Evolutionary conservation across 2,888 invertebrate species (phyloP), one percentile per base, ranked within the genome.

Genomic region (Heliothis peltigera): DNA sequence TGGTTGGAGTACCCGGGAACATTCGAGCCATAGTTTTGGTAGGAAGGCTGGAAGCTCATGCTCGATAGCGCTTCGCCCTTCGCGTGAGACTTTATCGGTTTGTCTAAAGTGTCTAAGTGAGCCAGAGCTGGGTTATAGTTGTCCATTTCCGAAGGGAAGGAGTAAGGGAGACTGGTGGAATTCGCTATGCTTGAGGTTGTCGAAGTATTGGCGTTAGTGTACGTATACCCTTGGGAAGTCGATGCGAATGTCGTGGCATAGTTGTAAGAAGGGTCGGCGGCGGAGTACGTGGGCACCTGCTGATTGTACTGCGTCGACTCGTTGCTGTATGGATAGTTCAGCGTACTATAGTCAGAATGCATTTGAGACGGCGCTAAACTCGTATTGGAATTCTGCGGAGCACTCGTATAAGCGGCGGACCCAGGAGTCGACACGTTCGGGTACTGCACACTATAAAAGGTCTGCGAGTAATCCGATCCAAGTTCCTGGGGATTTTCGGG

Each of bases 21-120:
- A 48, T 74, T 79, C 10, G 54, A 61, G 44, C 76, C 80, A 32
- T 84, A 84, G n/a, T 67, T 75, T 51, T 83, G 84, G 64, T 80
- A 87, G 4, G 62, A 64, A 0, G 80, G 74, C 19, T 83, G 83
- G 55, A 82, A 89, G 28, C 62, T 72, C 0, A 84, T 19, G 55
- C 63, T 73, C 2, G 89, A 84, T 6, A 94, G 47, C 0, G 94
- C 95, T 81, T 95, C 88, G 0, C 94, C 93, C 0, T 91, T 92
- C 0, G 91, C 90, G 62, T 94, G 94, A 0, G 95, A 95, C 60
- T 92, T 94, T 18, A 95, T 95, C 1, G 95, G 94, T 67, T 91
- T 88, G 69, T 95, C 95, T 0, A 87, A 75, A 1, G 89, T 88
- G 43, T 93, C 94, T 1, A 93, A 61, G 59, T 92, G 87, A 0